Conservation (phyloP, 1,140 invertebrate genomes). For the Sminthurides bifidus region DNA sequence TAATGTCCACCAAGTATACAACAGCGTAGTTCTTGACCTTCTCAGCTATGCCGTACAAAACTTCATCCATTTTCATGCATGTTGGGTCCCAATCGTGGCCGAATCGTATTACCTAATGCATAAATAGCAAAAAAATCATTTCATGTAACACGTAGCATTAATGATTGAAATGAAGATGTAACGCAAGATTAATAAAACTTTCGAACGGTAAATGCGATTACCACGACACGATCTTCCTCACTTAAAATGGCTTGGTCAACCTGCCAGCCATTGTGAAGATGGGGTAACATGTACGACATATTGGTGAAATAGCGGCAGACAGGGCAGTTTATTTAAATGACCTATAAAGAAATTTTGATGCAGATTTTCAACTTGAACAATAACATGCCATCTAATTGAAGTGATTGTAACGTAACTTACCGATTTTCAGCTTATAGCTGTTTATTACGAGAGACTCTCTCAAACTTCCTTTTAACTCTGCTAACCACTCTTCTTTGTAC, state of each 20-base stretch:
- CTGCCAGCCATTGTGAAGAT: slow-evolving; percentile 99
- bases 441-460: no score
- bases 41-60: slow-evolving; percentile 93
- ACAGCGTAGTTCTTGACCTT: slow-evolving; percentile 98
- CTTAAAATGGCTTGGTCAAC: slow-evolving; percentile 97
- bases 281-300: slow-evolving; percentile 98
- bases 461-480: no score
- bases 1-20: slow-evolving; percentile 95
- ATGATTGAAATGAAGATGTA: neutral
- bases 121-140: slow-evolving; percentile 22
- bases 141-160: neutral
- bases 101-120: slow-evolving; percentile 75
- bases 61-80: slow-evolving; percentile 99
- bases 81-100: slow-evolving; percentile 99
- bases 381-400: no score
- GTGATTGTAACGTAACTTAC: no score
- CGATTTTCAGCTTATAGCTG: no score
- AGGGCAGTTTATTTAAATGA: neutral
- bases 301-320: no score
- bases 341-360: neutral
- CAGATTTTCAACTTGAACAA: no score
- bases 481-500: no score
- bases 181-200: neutral
- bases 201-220: slow-evolving; percentile 36
- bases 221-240: slow-evolving; percentile 94